Base-by-base conservation (phyloP, 2,797 vertebrate species). In the Arnoldichthys spilopterus region DNA sequence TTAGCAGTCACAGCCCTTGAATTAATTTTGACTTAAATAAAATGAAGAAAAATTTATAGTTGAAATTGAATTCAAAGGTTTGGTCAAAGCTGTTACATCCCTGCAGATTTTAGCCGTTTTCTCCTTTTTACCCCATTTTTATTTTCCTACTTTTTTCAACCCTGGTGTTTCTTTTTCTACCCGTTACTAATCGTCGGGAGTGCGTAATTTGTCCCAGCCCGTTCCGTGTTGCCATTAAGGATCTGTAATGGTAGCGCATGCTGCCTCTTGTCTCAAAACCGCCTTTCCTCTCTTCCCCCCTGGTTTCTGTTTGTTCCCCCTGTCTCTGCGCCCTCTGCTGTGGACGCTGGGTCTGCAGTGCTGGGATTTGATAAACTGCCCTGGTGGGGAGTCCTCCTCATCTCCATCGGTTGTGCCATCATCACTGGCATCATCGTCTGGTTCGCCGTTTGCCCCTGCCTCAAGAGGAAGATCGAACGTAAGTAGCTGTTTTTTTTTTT, bases 391-490 rank as follows among this genome's bases (percentile, higher is more conserved):
- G 91, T 90, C 84, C 88, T 97, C 83, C 94, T 99, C 82, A 95
- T 96, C 91, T 97, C 96, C 26, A 85, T 95, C 79, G 96, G 91
- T 87, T 95, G 90, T 78, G 94, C 94, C 64, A 81, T 95, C 89
- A 78, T 96, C 86, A 96, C 94, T 22, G 97, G 93, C 83, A 34
- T 97, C 49, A 7, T 97, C 86, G 97, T 99, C 86, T 99, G 97
- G 98, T 97, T 98, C 85, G 84, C 95, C 86, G 94, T 99, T 54
- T 99, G 98, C 89, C 98, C 98, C 1, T 94, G 86, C 77, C 97
- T 99, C 91, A 98, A 96, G 95, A 98, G 90, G 90, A 99, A 98
- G 92, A 99, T 99, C 0, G 95, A 97, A 91, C 91, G 98, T 99
- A 93, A 98, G 98, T 96, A 79, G 26, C 47, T 56, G 20, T 15